Evolutionary conservation across 2,113 vertebrate species (phyloP), one percentile per base, ranked within the genome.

Genomic region (Nymphicus hollandicus): DNA sequence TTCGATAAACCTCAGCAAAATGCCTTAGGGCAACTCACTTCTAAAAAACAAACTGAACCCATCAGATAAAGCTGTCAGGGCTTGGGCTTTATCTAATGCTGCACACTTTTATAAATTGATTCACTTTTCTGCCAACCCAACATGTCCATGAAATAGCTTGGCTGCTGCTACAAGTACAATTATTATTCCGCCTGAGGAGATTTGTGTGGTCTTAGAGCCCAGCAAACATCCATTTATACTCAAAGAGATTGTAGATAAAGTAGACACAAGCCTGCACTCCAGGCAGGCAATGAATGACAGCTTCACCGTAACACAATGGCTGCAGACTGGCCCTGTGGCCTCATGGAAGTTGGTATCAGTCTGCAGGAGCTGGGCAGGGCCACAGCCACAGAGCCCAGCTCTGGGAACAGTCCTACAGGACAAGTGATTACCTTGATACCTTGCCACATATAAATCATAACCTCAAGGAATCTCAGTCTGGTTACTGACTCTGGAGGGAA

Each of bases 31-130:
- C 76, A 82, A 84, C 83, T 97, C 66, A 74, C 52, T 96, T 97
- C 85, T 93, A 1, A 96, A 95, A 97, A 97, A 83, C 94, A 97
- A 97, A 95, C 93, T 72, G 92, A 97, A 94, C 28, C 61, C 79
- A 95, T 98, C 97, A 97, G 97, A 97, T 98, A 97, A 98, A 97
- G 86, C 95, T 37, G 44, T 95, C 88, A 92, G 88, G 89, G 88
- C 73, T 87, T 68, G 69, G 73, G 79, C 93, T 97, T 98, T 97
- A 97, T 98, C 97, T 97, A 97, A 95, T 15, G 24, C 94, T 96
- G 92, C 96, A 97, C 95, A 91, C 93, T 96, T 98, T 97, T 95
- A 87, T 96, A 98, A 98, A 98, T 97, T 96, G 97, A 98, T 98
- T 98, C 96, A 56, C 95, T 97, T 95, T 95, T 96, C 97, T 97